Conservation (phyloP, 2,797 vertebrate species). For the Eurystomus glaucurus region DNA sequence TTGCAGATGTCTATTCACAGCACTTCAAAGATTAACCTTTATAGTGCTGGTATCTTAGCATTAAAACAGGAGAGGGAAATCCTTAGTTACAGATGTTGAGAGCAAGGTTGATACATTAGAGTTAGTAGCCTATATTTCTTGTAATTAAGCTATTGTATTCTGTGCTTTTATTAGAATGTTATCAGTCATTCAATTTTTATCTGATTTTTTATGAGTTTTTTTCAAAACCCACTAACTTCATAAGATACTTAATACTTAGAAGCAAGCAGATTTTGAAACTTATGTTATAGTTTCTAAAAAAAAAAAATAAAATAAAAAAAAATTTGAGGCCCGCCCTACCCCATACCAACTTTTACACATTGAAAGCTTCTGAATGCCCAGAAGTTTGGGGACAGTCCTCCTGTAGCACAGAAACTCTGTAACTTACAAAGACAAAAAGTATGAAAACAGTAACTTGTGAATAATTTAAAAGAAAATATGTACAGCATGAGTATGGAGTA, state of each 20-base stretch:
- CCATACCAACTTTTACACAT: neutral
- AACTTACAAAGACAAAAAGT: neutral
- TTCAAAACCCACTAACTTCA: neutral
- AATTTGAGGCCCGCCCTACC: fast-evolving
- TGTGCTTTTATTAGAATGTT: neutral
- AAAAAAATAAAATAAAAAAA: too few species aligned
- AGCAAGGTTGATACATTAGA: neutral
- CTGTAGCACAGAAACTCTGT: neutral
- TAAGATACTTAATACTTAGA: neutral
- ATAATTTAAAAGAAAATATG: neutral
- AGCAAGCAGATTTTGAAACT: neutral
- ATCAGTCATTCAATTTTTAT: neutral
- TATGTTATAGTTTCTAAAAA: neutral
- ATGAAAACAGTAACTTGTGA: neutral
- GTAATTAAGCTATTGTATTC: neutral
- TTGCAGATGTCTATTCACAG: neutral
- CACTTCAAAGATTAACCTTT: neutral
- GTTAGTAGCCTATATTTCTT: neutral
- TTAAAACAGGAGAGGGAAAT: neutral
- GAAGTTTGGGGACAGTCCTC: neutral
- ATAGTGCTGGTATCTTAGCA: neutral
- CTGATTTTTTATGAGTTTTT: fast-evolving
- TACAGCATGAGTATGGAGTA: neutral
- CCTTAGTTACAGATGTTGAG: neutral
- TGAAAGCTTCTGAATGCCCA: neutral